Base-by-base conservation (phyloP, 2,888 invertebrate genomes). In the Neoascia interrupta region DNA sequence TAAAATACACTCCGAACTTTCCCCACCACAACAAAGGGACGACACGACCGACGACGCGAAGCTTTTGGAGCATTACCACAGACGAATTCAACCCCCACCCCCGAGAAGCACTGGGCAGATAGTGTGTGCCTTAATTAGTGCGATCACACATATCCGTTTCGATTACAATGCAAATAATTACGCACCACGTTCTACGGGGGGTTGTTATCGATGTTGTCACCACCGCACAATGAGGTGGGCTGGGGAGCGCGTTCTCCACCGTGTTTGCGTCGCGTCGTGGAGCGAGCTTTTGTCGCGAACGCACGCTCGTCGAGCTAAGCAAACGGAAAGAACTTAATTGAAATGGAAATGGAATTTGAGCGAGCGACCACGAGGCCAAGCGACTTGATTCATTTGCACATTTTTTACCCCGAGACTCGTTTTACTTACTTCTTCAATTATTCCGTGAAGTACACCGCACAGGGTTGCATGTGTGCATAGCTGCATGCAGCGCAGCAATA, bases 331-430 rank as follows among this genome's bases (percentile, higher is more conserved):
- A 79, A 79, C 73, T 79, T 79, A 73, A 79, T 79, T 73, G 79
- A 73, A 79, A 73, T 79, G 60, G 43, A 79, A 79, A 73, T 73
- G 61, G 68, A 79, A 79, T 72, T 72, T 49, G 49, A 54, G 15
- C 45, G 43, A 54, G 37, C 15, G n/a, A n/a, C n/a, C n/a, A n/a
- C n/a, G n/a, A n/a, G n/a, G n/a, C n/a, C n/a, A n/a, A 47, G 53
- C 66, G 58, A 66, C 66, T 61, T 61, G 36, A 73, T 79, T 73
- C 79, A 79, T 79, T 79, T 79, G 73, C 66, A 79, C 79, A 73
- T 79, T 79, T 63, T n/a, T n/a, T n/a, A n/a, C 21, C 56, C 61
- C 54, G 56, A 54, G 60, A 47, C 54, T 61, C 61, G 28, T 37
- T 68, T 63, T 70, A 69, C 73, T 79, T 56, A 70, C 34, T 61